A percentile compares a stretch with the other conserved stretches of the same genome.
Conservation (phyloP, 2,797 vertebrate genomes). For the Carcharodon carcharias region DNA sequence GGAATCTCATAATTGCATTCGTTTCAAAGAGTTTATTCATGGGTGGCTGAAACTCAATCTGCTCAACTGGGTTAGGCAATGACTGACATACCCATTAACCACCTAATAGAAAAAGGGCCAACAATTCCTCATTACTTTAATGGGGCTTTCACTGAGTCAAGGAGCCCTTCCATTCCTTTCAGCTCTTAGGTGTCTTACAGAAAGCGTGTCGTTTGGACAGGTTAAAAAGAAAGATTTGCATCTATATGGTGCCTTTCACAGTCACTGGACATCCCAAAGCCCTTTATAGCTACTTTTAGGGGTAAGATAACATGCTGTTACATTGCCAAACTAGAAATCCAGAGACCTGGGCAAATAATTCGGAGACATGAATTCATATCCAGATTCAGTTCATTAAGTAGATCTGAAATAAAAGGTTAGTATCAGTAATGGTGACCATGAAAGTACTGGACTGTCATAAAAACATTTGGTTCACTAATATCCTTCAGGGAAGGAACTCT, state of each 20-base stretch:
- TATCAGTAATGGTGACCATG: background rate
- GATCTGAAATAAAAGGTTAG: background rate
- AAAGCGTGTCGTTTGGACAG: background rate
- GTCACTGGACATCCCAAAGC: background rate
- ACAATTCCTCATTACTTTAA: background rate
- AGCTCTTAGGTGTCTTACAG: background rate
- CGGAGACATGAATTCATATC: no score
- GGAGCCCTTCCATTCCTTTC: background rate
- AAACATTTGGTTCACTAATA: background rate
- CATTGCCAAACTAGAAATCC: no score
- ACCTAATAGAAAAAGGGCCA: background rate
- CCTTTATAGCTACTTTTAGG: background rate
- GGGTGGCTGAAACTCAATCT: background rate
- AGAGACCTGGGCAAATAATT: no score
- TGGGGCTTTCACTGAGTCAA: background rate
- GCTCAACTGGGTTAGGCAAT: background rate
- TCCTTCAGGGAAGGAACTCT: no score
- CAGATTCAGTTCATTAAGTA: background rate
- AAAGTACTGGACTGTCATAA: background rate
- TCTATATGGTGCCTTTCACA: background rate
- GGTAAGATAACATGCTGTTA: background rate
- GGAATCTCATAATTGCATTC: background rate
- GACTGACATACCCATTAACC: background rate
- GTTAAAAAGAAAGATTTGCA: background rate
- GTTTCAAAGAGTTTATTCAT: background rate